Evolutionary conservation across 2,888 invertebrate genomes (phyloP).

Genomic region (Scaptodrosophila latifasciaeformis): DNA sequence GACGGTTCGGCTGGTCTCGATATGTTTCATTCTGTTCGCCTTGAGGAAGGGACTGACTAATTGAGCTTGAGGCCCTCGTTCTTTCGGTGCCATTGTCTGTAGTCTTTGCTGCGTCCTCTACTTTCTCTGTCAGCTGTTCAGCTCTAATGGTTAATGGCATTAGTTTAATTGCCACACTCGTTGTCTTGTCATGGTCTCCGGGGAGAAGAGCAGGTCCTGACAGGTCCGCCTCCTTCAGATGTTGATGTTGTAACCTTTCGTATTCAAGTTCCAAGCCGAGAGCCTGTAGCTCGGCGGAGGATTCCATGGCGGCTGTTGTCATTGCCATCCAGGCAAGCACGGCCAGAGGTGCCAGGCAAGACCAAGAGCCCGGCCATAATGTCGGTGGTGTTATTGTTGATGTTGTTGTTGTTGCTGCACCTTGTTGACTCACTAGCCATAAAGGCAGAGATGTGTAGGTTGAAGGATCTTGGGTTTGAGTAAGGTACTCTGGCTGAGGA

Average conservation of each 20-base stretch:
- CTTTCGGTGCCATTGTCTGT: not conserved
- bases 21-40: constrained; percentile 16
- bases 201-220: not conserved
- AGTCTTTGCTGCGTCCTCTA: not conserved
- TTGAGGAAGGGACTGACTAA: constrained; percentile 22
- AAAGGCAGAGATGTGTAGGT: too few relatives aligned
- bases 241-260: constrained; percentile 1
- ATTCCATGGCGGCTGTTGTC: constrained; percentile 45
- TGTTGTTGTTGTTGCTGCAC: not conserved
- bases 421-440: too few relatives aligned
- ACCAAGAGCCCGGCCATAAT: not conserved
- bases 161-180: constrained; percentile 37
- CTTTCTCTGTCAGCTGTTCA: constrained; percentile 1
- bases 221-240: not conserved
- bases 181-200: not conserved
- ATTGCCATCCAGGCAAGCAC: constrained; percentile 29
- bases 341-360: constrained; percentile 1
- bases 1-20: constrained; percentile 24
- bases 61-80: constrained; percentile 25
- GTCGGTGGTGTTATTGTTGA: not conserved
- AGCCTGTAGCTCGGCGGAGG: constrained; percentile 48
- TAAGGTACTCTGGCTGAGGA: too few relatives aligned
- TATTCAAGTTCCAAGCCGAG: constrained; percentile 7
- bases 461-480: too few relatives aligned
- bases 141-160: constrained; percentile 16